phyloP scores from a whole-genome alignment of 2,797 vertebrate species.

The Darevskia nairensis region DNA sequence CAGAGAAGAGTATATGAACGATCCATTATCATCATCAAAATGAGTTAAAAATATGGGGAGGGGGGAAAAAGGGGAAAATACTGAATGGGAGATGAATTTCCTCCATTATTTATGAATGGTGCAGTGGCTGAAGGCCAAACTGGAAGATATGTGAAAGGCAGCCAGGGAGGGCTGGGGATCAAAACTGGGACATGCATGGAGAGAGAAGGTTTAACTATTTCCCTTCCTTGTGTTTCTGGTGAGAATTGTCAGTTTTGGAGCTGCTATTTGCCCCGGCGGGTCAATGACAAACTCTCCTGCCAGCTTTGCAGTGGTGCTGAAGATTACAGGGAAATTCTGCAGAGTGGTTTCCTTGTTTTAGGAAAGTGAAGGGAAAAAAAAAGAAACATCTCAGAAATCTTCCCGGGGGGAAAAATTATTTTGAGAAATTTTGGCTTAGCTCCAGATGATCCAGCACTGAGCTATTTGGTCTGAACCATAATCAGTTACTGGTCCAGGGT shows the following conservation, averaged over 20 bases:
- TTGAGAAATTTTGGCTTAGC: too few relatives aligned
- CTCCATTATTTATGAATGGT: slow-evolving; percentile 23
- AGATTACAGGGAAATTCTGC: too few relatives aligned
- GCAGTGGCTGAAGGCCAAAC: background rate
- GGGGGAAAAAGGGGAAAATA: background rate
- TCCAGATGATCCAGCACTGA: background rate
- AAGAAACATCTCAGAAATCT: too few relatives aligned
- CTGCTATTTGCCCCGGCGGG: too few relatives aligned
- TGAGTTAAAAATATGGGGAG: slow-evolving; percentile 9
- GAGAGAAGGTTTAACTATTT: background rate
- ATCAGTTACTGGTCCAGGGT: background rate
- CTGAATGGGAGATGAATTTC: slow-evolving; percentile 5
- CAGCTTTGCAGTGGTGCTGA: background rate
- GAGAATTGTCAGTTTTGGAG: too few relatives aligned
- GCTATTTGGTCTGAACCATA: background rate
- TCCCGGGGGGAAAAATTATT: too few relatives aligned
- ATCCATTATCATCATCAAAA: slow-evolving; percentile 17
- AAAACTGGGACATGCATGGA: background rate
- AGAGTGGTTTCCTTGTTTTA: too few relatives aligned
- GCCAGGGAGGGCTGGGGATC: background rate
- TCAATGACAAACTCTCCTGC: too few relatives aligned
- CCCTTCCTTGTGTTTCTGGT: background rate
- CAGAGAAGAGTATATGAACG: slow-evolving; percentile 26
- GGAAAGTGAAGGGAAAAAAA: too few relatives aligned
- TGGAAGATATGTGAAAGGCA: background rate